A percentile compares a stretch with the other conserved stretches of the same genome.
These are phyloP conservation scores for Gymnoscopelus braueri DNA, from an alignment of 2,797 vertebrate genomes.

Conservation along the genomic window DNA sequence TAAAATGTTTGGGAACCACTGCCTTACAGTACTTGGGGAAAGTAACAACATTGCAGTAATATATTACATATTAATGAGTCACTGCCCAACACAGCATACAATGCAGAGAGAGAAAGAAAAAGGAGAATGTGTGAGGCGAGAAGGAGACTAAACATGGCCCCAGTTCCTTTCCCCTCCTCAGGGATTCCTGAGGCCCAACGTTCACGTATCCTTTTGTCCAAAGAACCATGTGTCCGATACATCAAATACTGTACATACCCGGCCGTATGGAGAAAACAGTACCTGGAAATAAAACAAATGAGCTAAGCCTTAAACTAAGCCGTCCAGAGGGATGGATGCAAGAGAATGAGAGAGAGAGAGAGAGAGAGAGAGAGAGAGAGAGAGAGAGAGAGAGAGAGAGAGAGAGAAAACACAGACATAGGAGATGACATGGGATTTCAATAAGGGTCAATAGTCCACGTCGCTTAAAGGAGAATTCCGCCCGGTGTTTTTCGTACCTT, in stretches of 20 bases:
- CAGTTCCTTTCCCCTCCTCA: neutral
- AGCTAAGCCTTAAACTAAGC: slow-evolving; percentile 3
- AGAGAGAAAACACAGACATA: neutral
- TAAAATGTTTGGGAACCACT: too few relatives aligned
- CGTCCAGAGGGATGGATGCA: slow-evolving; percentile 24
- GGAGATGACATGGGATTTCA: slow-evolving; percentile 3
- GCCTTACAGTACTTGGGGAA: too few relatives aligned
- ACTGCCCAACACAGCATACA: too few relatives aligned
- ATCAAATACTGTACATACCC: neutral
- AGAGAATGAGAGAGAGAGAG: slow-evolving; percentile 2
- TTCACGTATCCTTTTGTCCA: neutral
- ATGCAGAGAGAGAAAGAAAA: neutral
- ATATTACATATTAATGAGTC: too few relatives aligned
- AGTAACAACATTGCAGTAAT: too few relatives aligned
- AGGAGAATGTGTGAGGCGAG: neutral
- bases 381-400: neutral
- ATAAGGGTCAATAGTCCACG: neutral
- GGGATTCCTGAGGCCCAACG: slow-evolving; percentile 25
- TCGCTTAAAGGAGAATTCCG: too few relatives aligned
- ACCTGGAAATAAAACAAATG: too few relatives aligned
- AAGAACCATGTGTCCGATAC: neutral
- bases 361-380: neutral
- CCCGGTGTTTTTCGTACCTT: too few relatives aligned
- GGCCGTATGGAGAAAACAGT: neutral
- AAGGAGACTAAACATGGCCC: neutral